Percentiles rank a stretch among this genome's conserved stretches.
Conservation (phyloP, 2,797 vertebrate genomes). For the Pangasius sanitwongsei region DNA sequence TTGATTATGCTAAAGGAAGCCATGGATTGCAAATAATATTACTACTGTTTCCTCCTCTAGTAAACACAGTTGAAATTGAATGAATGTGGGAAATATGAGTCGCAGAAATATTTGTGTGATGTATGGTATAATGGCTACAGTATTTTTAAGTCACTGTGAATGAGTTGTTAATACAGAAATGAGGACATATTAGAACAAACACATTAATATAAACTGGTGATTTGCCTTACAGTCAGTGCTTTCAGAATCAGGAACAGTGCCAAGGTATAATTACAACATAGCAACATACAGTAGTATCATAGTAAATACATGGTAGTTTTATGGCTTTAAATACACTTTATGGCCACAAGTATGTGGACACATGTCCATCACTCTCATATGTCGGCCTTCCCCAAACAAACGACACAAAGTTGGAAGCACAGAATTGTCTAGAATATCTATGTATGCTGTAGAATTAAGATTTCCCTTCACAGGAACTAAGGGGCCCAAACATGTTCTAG, state of each 20-base stretch:
- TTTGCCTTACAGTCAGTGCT: neutral
- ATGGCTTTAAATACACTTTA: neutral
- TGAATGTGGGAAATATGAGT: neutral
- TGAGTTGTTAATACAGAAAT: neutral
- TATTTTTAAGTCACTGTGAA: neutral
- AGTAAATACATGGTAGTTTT: neutral
- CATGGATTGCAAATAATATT: neutral
- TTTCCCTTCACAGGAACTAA: neutral
- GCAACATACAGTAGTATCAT: neutral
- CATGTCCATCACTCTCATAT: neutral
- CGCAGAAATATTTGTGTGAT: neutral
- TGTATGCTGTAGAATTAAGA: neutral
- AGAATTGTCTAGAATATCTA: neutral
- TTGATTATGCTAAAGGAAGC: neutral
- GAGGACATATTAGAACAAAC: neutral
- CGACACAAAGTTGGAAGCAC: neutral
- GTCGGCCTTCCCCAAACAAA: neutral
- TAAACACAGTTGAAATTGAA: neutral
- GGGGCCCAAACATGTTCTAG: neutral
- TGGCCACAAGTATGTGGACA: neutral
- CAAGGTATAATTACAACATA: neutral
- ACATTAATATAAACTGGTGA: neutral
- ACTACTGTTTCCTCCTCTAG: neutral
- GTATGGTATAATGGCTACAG: neutral
- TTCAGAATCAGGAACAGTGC: neutral